Evolutionary conservation across 2,888 invertebrate genomes (phyloP).

Genomic region (Dryococelus australis): DNA sequence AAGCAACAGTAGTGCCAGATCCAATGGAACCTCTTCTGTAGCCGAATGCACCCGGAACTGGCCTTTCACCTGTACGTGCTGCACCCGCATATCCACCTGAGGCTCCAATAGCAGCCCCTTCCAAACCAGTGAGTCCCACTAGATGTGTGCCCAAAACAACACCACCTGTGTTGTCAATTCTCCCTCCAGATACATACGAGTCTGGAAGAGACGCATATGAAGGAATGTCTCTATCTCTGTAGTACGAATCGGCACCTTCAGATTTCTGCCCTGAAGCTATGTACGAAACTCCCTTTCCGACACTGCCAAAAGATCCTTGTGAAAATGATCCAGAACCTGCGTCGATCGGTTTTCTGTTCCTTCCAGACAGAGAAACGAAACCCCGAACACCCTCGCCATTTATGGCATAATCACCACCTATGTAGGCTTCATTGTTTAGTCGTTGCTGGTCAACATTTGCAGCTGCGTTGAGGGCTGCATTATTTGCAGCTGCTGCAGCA

Average conservation of each 20-base stretch:
- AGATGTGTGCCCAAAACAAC: constrained; percentile 47
- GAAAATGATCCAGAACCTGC: constrained; percentile 26
- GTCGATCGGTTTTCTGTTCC: background rate
- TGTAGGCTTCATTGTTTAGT: background rate
- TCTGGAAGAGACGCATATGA: constrained; percentile 54
- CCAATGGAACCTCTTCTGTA: background rate
- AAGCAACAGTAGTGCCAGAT: background rate
- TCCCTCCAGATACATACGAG: constrained; percentile 53
- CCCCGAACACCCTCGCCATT: background rate
- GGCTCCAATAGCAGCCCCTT: background rate
- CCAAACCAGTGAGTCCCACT: constrained; percentile 31
- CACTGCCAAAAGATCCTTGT: constrained; percentile 30
- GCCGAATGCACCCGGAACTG: background rate
- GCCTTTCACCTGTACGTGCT: background rate
- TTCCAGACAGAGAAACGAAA: background rate
- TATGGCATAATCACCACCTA: no score
- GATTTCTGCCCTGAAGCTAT: constrained; percentile 11
- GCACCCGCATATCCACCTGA: constrained; percentile 12
- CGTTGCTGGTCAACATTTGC: background rate
- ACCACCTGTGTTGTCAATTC: constrained; percentile 50
- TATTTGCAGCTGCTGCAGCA: constrained; percentile 12
- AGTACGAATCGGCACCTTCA: constrained; percentile 46
- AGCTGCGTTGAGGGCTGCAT: background rate
- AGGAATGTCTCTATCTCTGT: constrained; percentile 53
- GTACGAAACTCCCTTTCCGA: constrained; percentile 54